These are phyloP conservation scores for Oncopodura yosiiana DNA, from an alignment of 1,140 invertebrate genomes.

Conservation along the genomic window DNA sequence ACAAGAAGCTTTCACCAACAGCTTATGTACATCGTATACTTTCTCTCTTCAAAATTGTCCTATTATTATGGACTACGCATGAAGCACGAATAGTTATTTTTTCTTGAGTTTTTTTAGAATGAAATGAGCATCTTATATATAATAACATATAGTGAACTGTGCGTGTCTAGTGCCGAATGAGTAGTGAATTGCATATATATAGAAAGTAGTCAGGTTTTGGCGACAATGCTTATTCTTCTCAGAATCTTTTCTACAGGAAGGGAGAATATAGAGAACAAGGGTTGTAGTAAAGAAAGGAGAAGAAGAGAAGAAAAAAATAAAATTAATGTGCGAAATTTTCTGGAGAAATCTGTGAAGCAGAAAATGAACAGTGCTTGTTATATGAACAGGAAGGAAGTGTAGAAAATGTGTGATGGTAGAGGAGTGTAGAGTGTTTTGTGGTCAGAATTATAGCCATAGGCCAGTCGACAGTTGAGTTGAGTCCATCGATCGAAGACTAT, in stretches of 20 bases:
- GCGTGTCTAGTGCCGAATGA: no score
- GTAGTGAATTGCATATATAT: not conserved
- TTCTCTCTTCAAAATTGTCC: no score
- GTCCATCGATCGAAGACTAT: no score
- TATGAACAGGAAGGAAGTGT: no score
- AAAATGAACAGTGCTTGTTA: constrained; percentile 16
- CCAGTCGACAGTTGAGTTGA: no score
- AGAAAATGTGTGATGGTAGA: constrained; percentile 9
- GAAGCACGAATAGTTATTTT: no score
- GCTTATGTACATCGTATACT: no score
- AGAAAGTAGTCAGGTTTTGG: not conserved
- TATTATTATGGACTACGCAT: no score
- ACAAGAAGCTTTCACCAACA: no score
- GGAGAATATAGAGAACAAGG: not conserved
- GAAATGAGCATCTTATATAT: no score
- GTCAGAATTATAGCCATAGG: constrained; percentile 12
- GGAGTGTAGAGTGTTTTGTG: not conserved
- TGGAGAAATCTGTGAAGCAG: constrained; percentile 10
- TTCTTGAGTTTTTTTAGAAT: no score
- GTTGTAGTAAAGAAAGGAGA: not conserved
- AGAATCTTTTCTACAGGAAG: not conserved
- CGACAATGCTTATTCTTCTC: not conserved
- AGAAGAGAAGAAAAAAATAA: constrained; percentile 13
- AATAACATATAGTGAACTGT: no score
- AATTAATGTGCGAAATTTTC: constrained; percentile 27